A percentile compares a stretch with the other conserved stretches of the same genome.
Conservation (phyloP, 2,113 vertebrate genomes). For the Eudorcas thomsonii region DNA sequence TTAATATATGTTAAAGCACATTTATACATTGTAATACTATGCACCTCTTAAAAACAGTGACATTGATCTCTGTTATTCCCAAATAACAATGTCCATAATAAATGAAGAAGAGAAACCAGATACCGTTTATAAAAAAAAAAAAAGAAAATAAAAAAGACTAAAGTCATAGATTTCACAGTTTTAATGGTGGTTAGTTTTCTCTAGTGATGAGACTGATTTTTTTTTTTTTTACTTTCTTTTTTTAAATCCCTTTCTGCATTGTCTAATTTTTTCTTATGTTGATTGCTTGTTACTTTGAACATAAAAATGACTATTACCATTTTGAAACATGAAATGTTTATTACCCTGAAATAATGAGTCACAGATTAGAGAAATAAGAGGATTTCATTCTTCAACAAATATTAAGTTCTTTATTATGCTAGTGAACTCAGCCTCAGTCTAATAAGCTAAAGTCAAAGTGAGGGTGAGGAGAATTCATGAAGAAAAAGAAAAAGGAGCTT, state of each 20-base stretch:
- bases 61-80: background rate
- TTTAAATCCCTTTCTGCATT: background rate
- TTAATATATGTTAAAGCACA: background rate
- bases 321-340: constrained; percentile 20
- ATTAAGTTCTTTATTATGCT: background rate
- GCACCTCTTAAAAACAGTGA: background rate
- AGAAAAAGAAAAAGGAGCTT: constrained; percentile 16
- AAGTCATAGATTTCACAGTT: background rate
- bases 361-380: background rate
- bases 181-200: background rate
- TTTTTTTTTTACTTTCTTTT: background rate
- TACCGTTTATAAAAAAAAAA: background rate
- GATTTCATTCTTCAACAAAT: background rate
- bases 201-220: background rate
- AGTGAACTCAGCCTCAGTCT: background rate
- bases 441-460: background rate
- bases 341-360: background rate
- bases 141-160: background rate
- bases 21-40: background rate
- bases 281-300: background rate
- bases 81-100: background rate
- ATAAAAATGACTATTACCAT: background rate
- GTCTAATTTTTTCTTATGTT: background rate
- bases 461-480: background rate
- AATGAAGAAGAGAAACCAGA: background rate